Evolutionary conservation across 53 echinoderm and acorn worm species (phyloP), one percentile per base, ranked within the genome.

Genomic region (Temnopleurus reevesii): DNA sequence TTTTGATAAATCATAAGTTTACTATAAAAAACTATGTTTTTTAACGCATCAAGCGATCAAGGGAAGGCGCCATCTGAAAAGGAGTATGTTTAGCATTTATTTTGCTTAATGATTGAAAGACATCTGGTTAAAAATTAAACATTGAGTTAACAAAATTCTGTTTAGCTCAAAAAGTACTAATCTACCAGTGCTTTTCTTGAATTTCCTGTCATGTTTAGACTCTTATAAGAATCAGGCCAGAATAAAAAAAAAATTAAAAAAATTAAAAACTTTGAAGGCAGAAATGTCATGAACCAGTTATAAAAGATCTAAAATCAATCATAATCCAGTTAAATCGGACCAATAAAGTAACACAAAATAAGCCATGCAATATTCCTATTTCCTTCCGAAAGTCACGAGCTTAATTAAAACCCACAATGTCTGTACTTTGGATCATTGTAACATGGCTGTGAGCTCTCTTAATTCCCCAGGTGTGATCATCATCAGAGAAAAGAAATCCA

Each of bases 401-500:
- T 71, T 38, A 71, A 71, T 71, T 71, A 71, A 71, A 43, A 19
- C n/a, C 18, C 43, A n/a, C 41, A 18, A 71, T 41, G 41, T 23
- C 38, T 71, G 71, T 38, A 38, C 71, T 71, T 41, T 71, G 71
- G 71, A 71, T 71, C 23, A 71, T 2, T 65, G 65, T 65, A 65
- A 65, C 65, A 4, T 65, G 18, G 65, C 71, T 21, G 21, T 71
- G 23, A n/a, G n/a, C n/a, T n/a, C 41, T 21, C 71, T 63, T 5
- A 8, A 58, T n/a, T 63, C 63, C 33, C 19, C 41, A 71, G n/a
- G 8, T 71, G 71, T 25, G 71, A 71, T 19, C 36, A 23, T 71
- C 71, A 71, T 71, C 41, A 38, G n/a, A 71, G 3, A 71, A 49
- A 71, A 71, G 71, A 71, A 71, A 71, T 71, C 71, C 71, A 71